Conservation (phyloP, 1,140 invertebrate species). For the Galleria mellonella region DNA sequence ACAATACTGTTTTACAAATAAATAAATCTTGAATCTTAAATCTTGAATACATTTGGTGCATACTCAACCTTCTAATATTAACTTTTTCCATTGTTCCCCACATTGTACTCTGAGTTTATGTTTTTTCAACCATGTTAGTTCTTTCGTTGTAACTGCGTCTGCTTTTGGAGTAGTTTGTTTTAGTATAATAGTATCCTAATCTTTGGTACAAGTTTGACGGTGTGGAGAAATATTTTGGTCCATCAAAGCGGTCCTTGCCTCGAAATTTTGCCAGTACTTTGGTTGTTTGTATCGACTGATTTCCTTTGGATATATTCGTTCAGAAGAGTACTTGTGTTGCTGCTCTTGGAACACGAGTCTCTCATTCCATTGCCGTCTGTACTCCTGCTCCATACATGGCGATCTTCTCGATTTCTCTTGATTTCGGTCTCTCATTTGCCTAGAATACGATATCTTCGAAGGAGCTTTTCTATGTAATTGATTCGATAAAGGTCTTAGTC, state of each 20-base stretch:
- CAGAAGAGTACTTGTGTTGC: conserved; percentile 16
- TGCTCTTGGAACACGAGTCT: conserved; percentile 28
- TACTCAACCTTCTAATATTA: conserved; percentile 29
- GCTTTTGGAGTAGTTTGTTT: neutral
- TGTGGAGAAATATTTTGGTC: conserved; percentile 6
- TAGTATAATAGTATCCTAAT: too few species aligned
- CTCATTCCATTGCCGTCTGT: conserved; percentile 44
- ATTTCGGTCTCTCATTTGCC: conserved; percentile 5
- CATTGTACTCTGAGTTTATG: conserved; percentile 32
- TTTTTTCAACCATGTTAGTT: conserved; percentile 31
- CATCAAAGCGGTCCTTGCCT: conserved; percentile 26
- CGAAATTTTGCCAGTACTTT: conserved; percentile 25
- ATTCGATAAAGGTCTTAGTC: neutral
- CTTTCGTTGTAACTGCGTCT: conserved; percentile 10
- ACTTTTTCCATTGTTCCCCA: conserved; percentile 34
- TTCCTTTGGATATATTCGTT: conserved; percentile 1
- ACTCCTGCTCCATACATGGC: conserved; percentile 52
- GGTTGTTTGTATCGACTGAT: conserved; percentile 5
- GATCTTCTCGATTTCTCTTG: conserved; percentile 9
- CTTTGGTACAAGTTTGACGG: too few species aligned
- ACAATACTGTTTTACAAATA: too few species aligned
- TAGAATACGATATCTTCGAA: conserved; percentile 14
- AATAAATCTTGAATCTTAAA: too few species aligned
- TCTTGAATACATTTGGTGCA: too few species aligned
- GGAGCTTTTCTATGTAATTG: neutral